Evolutionary conservation across 2,888 invertebrate species (phyloP), one percentile per base, ranked within the genome.

Genomic region (Pterostichus madidus): DNA sequence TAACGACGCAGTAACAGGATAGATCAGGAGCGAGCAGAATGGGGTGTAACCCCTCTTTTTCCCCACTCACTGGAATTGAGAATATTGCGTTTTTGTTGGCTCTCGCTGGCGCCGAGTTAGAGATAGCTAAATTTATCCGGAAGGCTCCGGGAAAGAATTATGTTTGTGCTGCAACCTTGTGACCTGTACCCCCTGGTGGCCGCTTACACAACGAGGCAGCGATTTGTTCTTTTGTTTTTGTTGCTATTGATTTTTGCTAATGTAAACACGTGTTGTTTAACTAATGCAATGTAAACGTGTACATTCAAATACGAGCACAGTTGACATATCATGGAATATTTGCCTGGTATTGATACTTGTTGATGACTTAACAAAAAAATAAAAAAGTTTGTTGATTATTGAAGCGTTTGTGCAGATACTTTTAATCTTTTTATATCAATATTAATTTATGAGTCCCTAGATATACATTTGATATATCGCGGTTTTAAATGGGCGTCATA

Each of bases 71-170:
- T 73, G 46, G 73, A 73, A 73, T 73, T 44, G 46, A 73, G 73
- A 73, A 46, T 73, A 73, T 73, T 73, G 73, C 73, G 73, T 73
- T 73, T 73, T 73, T 73, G 4, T 24, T 46, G 10, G 11, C 11
- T 17, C 73, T 8, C 31, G 5, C 59, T 10, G 10, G 10, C 73
- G 10, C 31, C 46, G 44, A 59, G 59, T 59, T 44, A 73, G n/a
- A 35, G 46, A 46, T 46, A 73, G 73, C 44, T 73, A 73, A 73
- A 73, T 73, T 73, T 73, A 73, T 73, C 73, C 73, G 44, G 73
- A 73, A 73, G 73, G 73, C 44, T 44, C 7, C 24, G 35, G 73
- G 13, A 53, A 73, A 44, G 73, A 73, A 73, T 73, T 46, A 44
- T 73, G 73, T 73, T 73, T 73, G 46, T 73, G 44, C 39, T 15